Base-by-base conservation (phyloP, 1,140 invertebrate species). In the Apis cerana region DNA sequence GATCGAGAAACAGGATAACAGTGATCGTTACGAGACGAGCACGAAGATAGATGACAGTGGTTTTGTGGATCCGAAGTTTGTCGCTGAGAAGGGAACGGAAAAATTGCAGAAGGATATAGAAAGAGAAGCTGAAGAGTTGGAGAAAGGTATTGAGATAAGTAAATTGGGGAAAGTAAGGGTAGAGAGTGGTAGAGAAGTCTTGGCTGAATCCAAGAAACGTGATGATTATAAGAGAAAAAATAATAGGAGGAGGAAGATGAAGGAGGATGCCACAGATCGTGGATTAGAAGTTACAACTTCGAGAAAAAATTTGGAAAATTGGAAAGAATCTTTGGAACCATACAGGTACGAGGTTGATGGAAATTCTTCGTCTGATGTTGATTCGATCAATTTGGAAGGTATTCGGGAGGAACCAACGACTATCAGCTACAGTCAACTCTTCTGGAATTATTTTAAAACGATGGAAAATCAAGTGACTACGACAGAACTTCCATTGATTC, bases 21-120 rank as follows among this genome's bases (percentile, higher is more conserved):
- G 54, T 1, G 87, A 88, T 67, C 59, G 85, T 21, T 8, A 64
- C 1, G 68, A 77, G 7, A 71, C 81, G 3, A 27, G 15, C 8
- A 58, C 59, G 9, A 17, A 61, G 0, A 43, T 3, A 4, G 3
- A 1, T 43, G 52, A 23, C 1, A 64, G 85, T 15, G 56, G 64
- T 54, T 33, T 83, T 0, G 77, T 89, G 13, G 48, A 91, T 83
- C 91, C 92, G 0, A 91, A 92, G 84, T 23, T 64, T 3, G 65
- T 92, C 0, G 89, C 87, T 19, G 62, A 91, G 17, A 71, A 89
- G 12, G 91, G 89, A 7, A 89, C 92, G 1, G 56, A 75, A 13
- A 84, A 86, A 23, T 69, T 94, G 13, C 90, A 93, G 65, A 75
- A 89, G 10, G 93, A 94, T 80, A 23, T 94, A 10, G 79, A 85